These are phyloP conservation scores for Sitobion miscanthi DNA, from an alignment of 1,140 invertebrate genomes.

Conservation along the genomic window DNA sequence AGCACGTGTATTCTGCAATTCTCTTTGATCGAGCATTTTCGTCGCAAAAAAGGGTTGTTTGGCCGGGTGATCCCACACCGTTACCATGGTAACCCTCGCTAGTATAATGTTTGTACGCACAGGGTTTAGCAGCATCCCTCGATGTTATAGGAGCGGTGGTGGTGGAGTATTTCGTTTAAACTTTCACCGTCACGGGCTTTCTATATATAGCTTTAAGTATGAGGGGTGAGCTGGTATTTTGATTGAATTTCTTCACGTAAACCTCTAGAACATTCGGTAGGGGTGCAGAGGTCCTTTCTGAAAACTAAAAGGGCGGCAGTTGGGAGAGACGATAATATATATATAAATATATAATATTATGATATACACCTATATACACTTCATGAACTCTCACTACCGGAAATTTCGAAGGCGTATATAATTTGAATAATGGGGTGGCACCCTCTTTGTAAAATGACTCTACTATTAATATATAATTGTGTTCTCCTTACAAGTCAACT, in stretches of 20 bases:
- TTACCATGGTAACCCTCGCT: neutral
- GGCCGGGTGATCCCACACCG: neutral
- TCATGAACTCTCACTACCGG: neutral
- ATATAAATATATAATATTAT: neutral
- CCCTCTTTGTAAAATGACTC: fast-evolving
- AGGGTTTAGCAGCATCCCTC: neutral
- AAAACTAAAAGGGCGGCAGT: neutral
- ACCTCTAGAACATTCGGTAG: neutral
- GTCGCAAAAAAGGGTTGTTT: neutral
- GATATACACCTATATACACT: neutral
- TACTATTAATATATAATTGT: neutral
- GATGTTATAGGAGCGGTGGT: too few species aligned
- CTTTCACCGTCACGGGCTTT: neutral
- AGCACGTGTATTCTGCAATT: neutral
- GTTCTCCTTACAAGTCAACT: neutral
- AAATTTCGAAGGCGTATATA: neutral
- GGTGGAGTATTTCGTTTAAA: neutral
- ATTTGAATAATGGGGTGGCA: neutral
- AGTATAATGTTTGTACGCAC: neutral
- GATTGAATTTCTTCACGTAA: neutral
- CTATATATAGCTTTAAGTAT: neutral
- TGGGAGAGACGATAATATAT: neutral
- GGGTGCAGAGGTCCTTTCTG: neutral
- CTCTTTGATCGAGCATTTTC: neutral
- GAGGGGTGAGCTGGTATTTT: neutral